These are phyloP conservation scores for Syncerus caffer DNA, from an alignment of 2,797 vertebrate genomes.

Conservation along the genomic window DNA sequence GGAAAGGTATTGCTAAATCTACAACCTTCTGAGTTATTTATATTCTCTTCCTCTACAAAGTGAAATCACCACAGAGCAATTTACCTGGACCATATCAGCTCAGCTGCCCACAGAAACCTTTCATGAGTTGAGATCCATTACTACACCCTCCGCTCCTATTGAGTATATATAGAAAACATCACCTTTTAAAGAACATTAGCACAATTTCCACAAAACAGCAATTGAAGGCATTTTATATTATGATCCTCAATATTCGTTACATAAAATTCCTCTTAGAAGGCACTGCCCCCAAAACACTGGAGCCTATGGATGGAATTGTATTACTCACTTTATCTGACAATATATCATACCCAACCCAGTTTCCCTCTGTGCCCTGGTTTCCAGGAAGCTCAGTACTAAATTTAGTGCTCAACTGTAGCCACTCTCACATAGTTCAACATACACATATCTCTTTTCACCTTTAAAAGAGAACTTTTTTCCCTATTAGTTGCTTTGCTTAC, in stretches of 20 bases:
- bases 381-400: constrained; percentile 72
- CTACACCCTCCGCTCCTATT: background rate
- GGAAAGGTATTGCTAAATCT: background rate
- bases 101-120: constrained; percentile 36
- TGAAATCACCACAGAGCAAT: constrained; percentile 56
- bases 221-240: constrained; percentile 1
- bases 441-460: constrained; percentile 29
- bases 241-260: background rate
- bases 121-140: constrained; percentile 21
- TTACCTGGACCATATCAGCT: constrained; percentile 42
- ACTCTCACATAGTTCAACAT: constrained; percentile 54
- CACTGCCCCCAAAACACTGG: background rate
- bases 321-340: constrained; percentile 26
- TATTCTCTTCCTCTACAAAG: constrained; percentile 6
- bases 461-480: background rate
- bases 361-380: constrained; percentile 63
- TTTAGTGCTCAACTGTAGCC: constrained; percentile 52
- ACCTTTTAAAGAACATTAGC: constrained; percentile 49
- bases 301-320: background rate
- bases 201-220: constrained; percentile 4
- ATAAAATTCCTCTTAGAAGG: constrained; percentile 1
- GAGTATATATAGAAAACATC: constrained; percentile 14
- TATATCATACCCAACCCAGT: background rate
- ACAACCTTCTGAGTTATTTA: background rate
- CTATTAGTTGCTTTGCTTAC: constrained; percentile 1